Base-by-base conservation (phyloP, 2,113 vertebrate species). In the Upupa epops region DNA sequence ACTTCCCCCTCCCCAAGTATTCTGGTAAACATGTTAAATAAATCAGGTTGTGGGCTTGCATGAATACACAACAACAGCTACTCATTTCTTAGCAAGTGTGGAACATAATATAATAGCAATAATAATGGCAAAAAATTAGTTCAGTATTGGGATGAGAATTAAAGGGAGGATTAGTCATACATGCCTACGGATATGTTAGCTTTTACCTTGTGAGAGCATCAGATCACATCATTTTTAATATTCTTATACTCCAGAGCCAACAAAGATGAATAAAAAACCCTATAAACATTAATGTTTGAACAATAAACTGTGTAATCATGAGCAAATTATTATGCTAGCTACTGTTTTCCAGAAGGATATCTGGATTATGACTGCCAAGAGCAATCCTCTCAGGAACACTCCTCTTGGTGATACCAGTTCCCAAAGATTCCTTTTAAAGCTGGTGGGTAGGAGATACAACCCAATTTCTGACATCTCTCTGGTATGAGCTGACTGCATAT, bases 11-110 rank as follows among this genome's bases (percentile, higher is more conserved):
- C 49, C 3, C n/a, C 59, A 83, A 85, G 63, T 69, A 76, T 61
- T 88, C 85, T 76, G 55, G 86, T 82, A 94, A 95, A 89, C 79
- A 66, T 40, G 64, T 69, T 86, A 90, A 93, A 88, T 93, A 77
- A 88, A 93, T 88, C 75, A 88, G 56, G 56, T 83, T 95, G 68
- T 64, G 78, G 81, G 51, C 61, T 77, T 94, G 87, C 28, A 54
- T 54, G 81, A 89, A 95, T 60, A 82, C 40, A 71, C 51, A 83
- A 24, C 49, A 88, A 26, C 72, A 91, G 60, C 78, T 71, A 79
- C 61, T 70, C 74, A 60, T 70, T 56, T 52, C 49, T 95, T 80
- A 92, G 60, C 40, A 86, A 90, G 55, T 69, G 73, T 0, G 1
- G 17, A 81, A 28, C 24, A 42, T 42, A 51, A 81, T 46, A 75